Evolutionary conservation across 2,113 vertebrate species (phyloP), one percentile per base, ranked within the genome.

Genomic region (Chaenogobius annularis): DNA sequence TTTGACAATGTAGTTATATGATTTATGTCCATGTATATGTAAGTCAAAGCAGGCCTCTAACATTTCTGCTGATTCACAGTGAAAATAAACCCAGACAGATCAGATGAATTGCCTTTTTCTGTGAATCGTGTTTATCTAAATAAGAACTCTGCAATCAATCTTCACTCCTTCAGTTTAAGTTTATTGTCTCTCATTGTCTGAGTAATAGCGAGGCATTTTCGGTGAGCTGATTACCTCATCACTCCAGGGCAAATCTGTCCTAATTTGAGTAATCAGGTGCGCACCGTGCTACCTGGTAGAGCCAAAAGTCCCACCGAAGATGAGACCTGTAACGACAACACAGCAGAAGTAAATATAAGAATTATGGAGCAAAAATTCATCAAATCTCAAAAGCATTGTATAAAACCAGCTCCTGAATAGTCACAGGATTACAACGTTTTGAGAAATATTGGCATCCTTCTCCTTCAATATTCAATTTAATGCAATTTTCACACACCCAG

Each of bases 71-170:
- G 85, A 89, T 88, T 92, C 89, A 89, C 75, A 63, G 69, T 72
- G 78, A 89, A 88, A 88, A 83, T 66, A 77, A 63, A 73, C 55
- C 54, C 67, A 75, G 86, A 88, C 81, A 77, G 81, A 90, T 91
- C 88, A 91, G 84, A 91, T 86, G 88, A 91, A 91, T 90, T 88
- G 83, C 82, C 83, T 91, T 91, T 90, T 89, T 89, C 75, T 74
- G 74, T 59, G 81, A 79, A 83, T 83, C 48, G 78, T 88, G 85
- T 92, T 92, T 92, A 86, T 90, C 85, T 87, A 91, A 91, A 90
- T 87, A 85, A 85, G 83, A 87, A 88, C 82, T 77, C 81, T 75
- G 87, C 64, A 85, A 91, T 93, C 89, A 90, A 92, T 92, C 90
- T 92, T 91, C 73, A 83, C 78, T 87, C 78, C 78, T 73, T 86